Evolutionary conservation across 2,888 invertebrate genomes (phyloP), one percentile per base, ranked within the genome.

Genomic region (Dolomedes plantarius): DNA sequence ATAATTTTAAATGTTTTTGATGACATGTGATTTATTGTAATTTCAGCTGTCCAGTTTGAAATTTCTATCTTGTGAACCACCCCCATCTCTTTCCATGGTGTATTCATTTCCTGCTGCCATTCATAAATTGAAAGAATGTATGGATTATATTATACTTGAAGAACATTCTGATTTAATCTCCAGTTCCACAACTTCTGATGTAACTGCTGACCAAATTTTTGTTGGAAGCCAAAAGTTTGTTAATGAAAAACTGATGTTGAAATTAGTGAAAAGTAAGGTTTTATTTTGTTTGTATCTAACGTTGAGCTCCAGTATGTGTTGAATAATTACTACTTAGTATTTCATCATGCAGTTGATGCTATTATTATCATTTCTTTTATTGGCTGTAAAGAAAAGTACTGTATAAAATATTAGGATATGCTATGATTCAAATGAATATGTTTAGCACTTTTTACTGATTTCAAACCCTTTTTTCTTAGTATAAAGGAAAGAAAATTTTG

Each of bases 21-120:
- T n/a, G n/a, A n/a, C n/a, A n/a, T n/a, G n/a, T n/a, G n/a, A n/a
- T n/a, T n/a, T n/a, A n/a, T n/a, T n/a, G n/a, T n/a, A n/a, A 16
- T 67, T 23, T 6, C 41, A 82, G 82, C 50, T 76, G 1, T 65
- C 1, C 32, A 85, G 73, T 41, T 50, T 77, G 16, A 71, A 78
- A 19, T 78, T 65, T 23, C 65, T 85, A 28, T 29, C 19, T 23
- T 41, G 36, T 13, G 50, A 77, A 65, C 67, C 73, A 3, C 72
- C 67, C 5, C 83, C 83, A 28, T 29, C 36, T 27, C 50, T 85
- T 16, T 85, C 83, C 0, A 68, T 85, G 73, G 28, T 77, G 19
- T 85, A 76, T 41, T 85, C 83, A 31, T 77, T 73, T 27, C 41
- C 67, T 39, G 83, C 77, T n/a, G 62, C 67, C 9, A 73, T 41